Percentiles rank a stretch among this genome's conserved stretches.
Evolutionary conservation across 1,140 invertebrate genomes (phyloP).

Genomic region (Drosophila dunni): DNA sequence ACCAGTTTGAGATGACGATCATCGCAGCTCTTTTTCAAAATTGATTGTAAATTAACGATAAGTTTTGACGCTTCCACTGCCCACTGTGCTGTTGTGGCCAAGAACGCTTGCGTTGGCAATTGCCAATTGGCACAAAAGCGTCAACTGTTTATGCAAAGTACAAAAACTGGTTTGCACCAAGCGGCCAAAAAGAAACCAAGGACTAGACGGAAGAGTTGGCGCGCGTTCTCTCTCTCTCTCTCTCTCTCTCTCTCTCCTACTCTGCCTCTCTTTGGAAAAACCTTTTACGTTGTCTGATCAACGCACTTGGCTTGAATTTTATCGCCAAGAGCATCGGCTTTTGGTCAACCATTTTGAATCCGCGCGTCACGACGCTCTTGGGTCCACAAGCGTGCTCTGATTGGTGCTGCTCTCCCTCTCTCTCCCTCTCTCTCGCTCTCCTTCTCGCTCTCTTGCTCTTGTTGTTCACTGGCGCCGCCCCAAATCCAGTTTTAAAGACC

Average conservation of each 20-base stretch:
- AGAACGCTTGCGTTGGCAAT: not conserved
- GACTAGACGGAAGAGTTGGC: slow-evolving; percentile 8
- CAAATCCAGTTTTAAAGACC: slow-evolving; percentile 31
- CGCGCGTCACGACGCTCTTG: not conserved
- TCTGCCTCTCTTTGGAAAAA: not conserved
- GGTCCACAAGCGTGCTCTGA: slow-evolving; percentile 21
- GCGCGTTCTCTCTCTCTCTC: not conserved
- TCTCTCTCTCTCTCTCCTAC: not conserved
- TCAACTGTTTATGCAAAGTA: slow-evolving; percentile 35
- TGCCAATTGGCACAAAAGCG: slow-evolving; percentile 22
- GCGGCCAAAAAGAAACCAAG: slow-evolving; percentile 21
- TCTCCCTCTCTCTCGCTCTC: not conserved
- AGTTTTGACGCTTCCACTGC: slow-evolving; percentile 13
- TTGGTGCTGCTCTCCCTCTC: slow-evolving; percentile 21
- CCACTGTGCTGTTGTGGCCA: not conserved
- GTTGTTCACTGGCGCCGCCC: slow-evolving; percentile 21
- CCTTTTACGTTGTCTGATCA: slow-evolving; percentile 15
- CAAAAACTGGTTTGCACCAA: slow-evolving; percentile 46
- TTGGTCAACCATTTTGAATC: slow-evolving; percentile 18
- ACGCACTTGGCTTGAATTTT: slow-evolving; percentile 8
- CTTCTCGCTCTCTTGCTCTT: not conserved
- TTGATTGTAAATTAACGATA: slow-evolving; percentile 66
- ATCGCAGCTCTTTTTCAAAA: slow-evolving; percentile 52
- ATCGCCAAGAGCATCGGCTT: not conserved
- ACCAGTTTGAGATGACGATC: slow-evolving; percentile 72